Percentiles rank a stretch among this genome's conserved stretches.
Evolutionary conservation across 2,113 vertebrate species (phyloP).

Genomic region (Romanogobio albipinnatus): DNA sequence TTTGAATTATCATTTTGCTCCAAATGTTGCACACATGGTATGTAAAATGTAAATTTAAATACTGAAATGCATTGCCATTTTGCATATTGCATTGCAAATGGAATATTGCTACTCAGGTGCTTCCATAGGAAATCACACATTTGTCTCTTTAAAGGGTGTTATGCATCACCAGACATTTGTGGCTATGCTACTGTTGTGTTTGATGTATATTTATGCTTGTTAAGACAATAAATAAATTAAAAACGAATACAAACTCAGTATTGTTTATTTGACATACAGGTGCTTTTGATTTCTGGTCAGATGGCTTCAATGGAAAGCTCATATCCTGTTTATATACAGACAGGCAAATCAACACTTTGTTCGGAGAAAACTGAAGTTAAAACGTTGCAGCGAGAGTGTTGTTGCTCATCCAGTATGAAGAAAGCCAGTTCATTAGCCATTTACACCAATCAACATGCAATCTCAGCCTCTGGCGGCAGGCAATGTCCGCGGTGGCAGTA

Average conservation of each 20-base stretch:
- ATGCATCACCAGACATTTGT: neutral
- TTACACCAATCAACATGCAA: slow-evolving; percentile 61
- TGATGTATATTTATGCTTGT: neutral
- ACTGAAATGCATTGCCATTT: too few species aligned
- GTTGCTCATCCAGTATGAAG: slow-evolving; percentile 73
- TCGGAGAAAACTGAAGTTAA: slow-evolving; percentile 59
- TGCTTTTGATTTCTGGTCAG: slow-evolving; percentile 73
- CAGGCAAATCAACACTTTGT: slow-evolving; percentile 63
- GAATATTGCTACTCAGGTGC: too few species aligned
- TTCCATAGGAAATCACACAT: neutral
- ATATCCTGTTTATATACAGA: slow-evolving; percentile 70
- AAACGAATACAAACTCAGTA: slow-evolving; percentile 74
- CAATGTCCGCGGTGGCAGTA: slow-evolving; percentile 45
- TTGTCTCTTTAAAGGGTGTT: neutral
- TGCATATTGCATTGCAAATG: too few species aligned
- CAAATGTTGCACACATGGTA: too few species aligned
- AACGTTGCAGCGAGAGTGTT: slow-evolving; percentile 66
- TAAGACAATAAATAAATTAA: slow-evolving; percentile 53
- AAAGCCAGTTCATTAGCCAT: slow-evolving; percentile 42
- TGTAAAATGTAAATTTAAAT: too few species aligned
- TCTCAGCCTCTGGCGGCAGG: slow-evolving; percentile 47
- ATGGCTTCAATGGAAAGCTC: slow-evolving; percentile 72
- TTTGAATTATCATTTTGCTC: too few species aligned
- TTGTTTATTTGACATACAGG: slow-evolving; percentile 83
- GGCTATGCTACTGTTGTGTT: neutral